These are phyloP conservation scores for Phragmatobia fuliginosa DNA, from an alignment of 2,888 invertebrate species.

Conservation along the genomic window DNA sequence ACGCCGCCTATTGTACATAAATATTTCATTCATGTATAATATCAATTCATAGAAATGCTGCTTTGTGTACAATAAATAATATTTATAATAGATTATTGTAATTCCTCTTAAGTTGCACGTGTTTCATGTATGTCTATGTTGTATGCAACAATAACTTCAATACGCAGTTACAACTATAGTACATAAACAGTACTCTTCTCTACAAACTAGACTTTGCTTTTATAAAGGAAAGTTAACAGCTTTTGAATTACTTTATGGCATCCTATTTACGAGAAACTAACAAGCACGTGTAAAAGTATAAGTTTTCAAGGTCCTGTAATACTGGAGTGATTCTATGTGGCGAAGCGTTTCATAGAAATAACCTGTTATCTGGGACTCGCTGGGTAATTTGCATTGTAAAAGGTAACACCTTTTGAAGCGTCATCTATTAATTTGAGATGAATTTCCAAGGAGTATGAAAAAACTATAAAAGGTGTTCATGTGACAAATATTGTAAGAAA, in stretches of 20 bases:
- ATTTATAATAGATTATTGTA: not conserved
- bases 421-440: not conserved
- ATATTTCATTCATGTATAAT: not conserved
- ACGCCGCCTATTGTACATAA: not conserved
- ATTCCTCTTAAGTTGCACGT: not conserved
- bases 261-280: not conserved
- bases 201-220: not conserved
- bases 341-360: not conserved
- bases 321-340: not conserved
- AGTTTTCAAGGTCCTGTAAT: not conserved
- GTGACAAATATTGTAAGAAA: conserved; percentile 50
- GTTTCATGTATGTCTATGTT: too few species aligned
- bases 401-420: not conserved
- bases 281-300: not conserved
- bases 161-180: not conserved
- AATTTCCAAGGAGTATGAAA: conserved; percentile 8
- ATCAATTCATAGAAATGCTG: not conserved
- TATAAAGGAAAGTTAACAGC: not conserved
- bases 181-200: not conserved
- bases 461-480: conserved; percentile 36
- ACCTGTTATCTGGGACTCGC: not conserved
- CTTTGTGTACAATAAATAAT: not conserved
- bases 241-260: not conserved
- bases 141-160: too few species aligned
- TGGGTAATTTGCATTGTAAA: not conserved